Percentiles rank a stretch among this genome's conserved stretches.
phyloP scores from a whole-genome alignment of 2,113 vertebrate genomes.

The Diadophis punctatus region DNA sequence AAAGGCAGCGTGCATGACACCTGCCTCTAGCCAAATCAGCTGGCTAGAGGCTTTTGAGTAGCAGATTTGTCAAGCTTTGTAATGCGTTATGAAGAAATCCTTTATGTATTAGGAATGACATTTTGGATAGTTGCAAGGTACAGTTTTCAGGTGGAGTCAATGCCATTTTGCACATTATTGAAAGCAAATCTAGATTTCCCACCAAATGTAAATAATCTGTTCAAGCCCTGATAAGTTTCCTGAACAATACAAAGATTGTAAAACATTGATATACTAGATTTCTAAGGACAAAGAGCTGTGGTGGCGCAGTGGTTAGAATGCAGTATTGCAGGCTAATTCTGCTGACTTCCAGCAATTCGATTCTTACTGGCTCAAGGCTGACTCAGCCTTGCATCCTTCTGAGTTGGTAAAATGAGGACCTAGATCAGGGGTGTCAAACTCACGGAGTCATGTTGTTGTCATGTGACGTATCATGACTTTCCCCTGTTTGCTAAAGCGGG shows the following conservation, averaged over 20 bases:
- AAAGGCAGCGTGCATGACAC: background rate
- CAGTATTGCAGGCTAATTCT: background rate
- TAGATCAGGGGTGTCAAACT: too few relatives aligned
- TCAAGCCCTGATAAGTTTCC: background rate
- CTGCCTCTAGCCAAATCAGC: constrained; percentile 4
- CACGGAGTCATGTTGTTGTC: too few relatives aligned
- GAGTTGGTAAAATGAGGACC: too few relatives aligned
- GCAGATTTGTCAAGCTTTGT: background rate
- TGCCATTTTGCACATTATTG: background rate
- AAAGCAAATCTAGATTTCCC: background rate
- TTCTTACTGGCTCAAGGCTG: background rate
- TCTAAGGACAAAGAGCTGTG: background rate
- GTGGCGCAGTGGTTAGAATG: background rate
- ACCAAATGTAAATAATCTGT: background rate
- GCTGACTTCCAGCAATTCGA: background rate
- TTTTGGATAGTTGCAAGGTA: background rate
- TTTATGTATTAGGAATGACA: background rate
- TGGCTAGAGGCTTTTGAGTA: background rate
- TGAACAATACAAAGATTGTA: background rate
- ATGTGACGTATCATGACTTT: too few relatives aligned
- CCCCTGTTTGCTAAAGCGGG: too few relatives aligned
- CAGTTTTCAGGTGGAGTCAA: background rate
- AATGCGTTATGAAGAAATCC: background rate
- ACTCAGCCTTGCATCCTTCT: background rate
- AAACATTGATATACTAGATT: background rate